Base-by-base conservation (phyloP, 2,888 invertebrate genomes). In the Amiota communis region DNA sequence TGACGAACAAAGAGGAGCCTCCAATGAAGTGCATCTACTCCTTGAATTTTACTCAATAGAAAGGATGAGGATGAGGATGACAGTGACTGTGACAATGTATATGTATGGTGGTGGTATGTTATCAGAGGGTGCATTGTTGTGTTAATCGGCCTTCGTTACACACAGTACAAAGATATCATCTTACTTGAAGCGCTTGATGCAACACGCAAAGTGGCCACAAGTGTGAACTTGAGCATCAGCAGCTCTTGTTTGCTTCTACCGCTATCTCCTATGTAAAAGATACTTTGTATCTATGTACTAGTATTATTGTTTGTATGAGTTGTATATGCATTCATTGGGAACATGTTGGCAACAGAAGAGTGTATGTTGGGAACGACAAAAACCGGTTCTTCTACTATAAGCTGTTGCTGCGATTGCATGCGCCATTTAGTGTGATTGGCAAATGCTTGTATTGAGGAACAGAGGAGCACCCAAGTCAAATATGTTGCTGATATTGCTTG, bases 61-160 rank as follows among this genome's bases (percentile, higher is more conserved):
- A 36, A 36, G 36, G 36, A 36, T 36, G 36, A 6, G 36, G 36
- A 23, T 23, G 23, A 23, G 23, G 1, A 36, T 36, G 36, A 6
- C 8, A 36, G 64, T 64, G 36, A 20, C 48, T 17, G 53, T 57
- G 71, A 75, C 78, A 70, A 61, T 72, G 72, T 65, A 10, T 59
- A 56, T 72, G 9, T 71, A 71, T 70, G 73, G 72, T 78, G 75
- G 74, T 79, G 75, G 70, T 75, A 74, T 59, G 72, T 68, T 72
- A 68, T 74, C 71, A 67, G 20, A 76, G 79, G 78, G 71, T 72
- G 72, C 71, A 47, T n/a, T 48, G 23, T 47, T 59, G 53, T 59
- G 83, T 85, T 83, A 83, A 84, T 85, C 86, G 83, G 84, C 81
- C 83, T 80, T 81, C 81, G 80, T 77, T 79, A 78, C 81, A 23